Evolutionary conservation across 37 sponge, comb jelly and placozoan genomes (phyloP), one percentile per base, ranked within the genome.

Genomic region (Petrosia ficiformis): DNA sequence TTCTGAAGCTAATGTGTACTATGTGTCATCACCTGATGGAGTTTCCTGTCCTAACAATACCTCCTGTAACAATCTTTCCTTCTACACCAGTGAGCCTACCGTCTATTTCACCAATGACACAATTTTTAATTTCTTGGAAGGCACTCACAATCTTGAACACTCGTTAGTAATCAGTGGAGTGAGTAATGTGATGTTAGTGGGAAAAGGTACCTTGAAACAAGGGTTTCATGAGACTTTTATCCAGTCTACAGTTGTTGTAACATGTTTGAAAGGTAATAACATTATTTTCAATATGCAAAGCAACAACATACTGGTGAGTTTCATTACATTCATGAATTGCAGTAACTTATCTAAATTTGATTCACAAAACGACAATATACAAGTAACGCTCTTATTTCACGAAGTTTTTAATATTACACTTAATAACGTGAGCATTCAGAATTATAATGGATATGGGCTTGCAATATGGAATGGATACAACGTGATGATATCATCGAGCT

Each of bases 401-500:
- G n/a, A n/a, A n/a, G 70, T 68, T 10, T 19, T 39, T 39, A 68
- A 68, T 39, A 26, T 34, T 25, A 1, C 22, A 39, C 34, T 68
- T 68, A 39, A 68, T 39, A 6, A 34, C 35, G 40, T 22, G 5
- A 39, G 39, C 70, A 68, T 68, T 39, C 70, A 68, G 35, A 68
- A 68, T 24, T 39, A 39, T 39, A 68, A 36, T 39, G 70, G 70
- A 8, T 68, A 36, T 68, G 70, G 70, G 26, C 70, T 68, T 25
- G 22, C 38, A 39, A 39, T 34, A 26, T 28, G 34, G 26, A 68
- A 68, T 48, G 54, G 54, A 48, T 48, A 48, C 54, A 48, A 10
- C 16, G 16, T 48, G 14, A 48, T 16, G 10, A 48, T 48, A 48
- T 48, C 54, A 19, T 48, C 10, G 14, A 48, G 16, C 54, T 48